phyloP scores from a whole-genome alignment of 2,888 invertebrate species.

The Peribatodes rhomboidaria region DNA sequence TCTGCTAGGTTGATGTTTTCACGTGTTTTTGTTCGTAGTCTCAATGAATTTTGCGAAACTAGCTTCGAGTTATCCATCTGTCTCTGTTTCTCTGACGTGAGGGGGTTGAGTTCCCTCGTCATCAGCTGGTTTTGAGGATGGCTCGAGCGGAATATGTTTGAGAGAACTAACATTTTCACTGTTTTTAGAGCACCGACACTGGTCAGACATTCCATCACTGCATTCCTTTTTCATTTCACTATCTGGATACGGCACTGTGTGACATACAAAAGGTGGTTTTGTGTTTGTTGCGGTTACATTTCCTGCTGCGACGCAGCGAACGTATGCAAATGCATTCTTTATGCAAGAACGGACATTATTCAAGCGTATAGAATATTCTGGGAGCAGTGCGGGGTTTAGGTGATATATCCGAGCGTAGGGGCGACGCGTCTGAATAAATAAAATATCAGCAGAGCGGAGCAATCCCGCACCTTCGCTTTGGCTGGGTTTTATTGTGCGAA shows the following conservation, averaged over 20 bases:
- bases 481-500: slow-evolving; percentile 48
- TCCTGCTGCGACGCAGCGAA: slow-evolving; percentile 63
- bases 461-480: slow-evolving; percentile 53
- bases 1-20: slow-evolving; percentile 65
- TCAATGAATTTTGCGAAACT: slow-evolving; percentile 70
- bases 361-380: slow-evolving; percentile 74
- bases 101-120: slow-evolving; percentile 61
- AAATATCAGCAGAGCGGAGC: slow-evolving; percentile 60
- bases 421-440: slow-evolving; percentile 71
- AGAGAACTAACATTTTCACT: slow-evolving; percentile 84
- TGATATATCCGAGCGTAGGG: slow-evolving; percentile 63
- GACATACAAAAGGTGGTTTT: slow-evolving; percentile 64
- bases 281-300: slow-evolving; percentile 65
- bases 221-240: slow-evolving; percentile 80
- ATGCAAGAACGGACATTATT: slow-evolving; percentile 73
- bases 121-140: slow-evolving; percentile 73
- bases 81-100: slow-evolving; percentile 57
- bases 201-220: slow-evolving; percentile 85
- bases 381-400: slow-evolving; percentile 60
- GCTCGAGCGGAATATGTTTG: slow-evolving; percentile 79
- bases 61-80: slow-evolving; percentile 60
- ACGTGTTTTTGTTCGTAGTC: slow-evolving; percentile 73
- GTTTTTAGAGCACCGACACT: slow-evolving; percentile 77
- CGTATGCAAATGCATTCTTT: slow-evolving; percentile 75
- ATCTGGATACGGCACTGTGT: slow-evolving; percentile 59